Conservation (phyloP, 2,113 vertebrate genomes). For the Rostratula benghalensis region DNA sequence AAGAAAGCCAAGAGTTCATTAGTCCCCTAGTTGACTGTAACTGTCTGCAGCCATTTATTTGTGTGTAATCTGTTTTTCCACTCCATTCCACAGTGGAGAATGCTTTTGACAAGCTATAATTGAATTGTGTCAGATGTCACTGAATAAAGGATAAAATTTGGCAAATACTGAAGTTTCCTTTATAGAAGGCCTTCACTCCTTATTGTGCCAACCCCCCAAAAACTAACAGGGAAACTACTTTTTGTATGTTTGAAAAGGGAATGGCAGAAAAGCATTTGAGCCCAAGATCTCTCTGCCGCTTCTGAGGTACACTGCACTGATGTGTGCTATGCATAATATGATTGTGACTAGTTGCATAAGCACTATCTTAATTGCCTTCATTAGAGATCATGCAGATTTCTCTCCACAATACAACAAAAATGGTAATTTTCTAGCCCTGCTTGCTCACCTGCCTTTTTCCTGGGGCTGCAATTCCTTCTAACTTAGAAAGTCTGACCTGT, state of each 20-base stretch:
- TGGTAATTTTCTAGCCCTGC: neutral
- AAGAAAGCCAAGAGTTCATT: neutral
- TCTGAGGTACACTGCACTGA: neutral
- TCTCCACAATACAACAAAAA: neutral
- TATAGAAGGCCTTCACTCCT: neutral
- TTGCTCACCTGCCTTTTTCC: neutral
- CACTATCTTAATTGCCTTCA: neutral
- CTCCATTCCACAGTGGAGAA: conserved; percentile 48
- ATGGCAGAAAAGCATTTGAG: neutral
- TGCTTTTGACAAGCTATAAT: conserved; percentile 63
- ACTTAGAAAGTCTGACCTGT: neutral
- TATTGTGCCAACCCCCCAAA: fast-evolving
- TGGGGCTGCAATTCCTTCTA: neutral
- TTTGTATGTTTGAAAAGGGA: neutral
- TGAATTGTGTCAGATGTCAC: conserved; percentile 39
- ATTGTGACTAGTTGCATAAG: neutral
- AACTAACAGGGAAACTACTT: neutral
- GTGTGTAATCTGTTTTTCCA: conserved; percentile 47
- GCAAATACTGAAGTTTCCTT: neutral
- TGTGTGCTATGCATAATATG: fast-evolving
- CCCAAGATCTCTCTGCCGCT: neutral
- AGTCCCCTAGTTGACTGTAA: neutral
- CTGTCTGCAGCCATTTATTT: neutral
- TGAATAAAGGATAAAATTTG: conserved; percentile 15
- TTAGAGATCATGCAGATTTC: neutral